Evolutionary conservation across 2,888 invertebrate species (phyloP), one percentile per base, ranked within the genome.

Genomic region (Ditylenchus weischeri): DNA sequence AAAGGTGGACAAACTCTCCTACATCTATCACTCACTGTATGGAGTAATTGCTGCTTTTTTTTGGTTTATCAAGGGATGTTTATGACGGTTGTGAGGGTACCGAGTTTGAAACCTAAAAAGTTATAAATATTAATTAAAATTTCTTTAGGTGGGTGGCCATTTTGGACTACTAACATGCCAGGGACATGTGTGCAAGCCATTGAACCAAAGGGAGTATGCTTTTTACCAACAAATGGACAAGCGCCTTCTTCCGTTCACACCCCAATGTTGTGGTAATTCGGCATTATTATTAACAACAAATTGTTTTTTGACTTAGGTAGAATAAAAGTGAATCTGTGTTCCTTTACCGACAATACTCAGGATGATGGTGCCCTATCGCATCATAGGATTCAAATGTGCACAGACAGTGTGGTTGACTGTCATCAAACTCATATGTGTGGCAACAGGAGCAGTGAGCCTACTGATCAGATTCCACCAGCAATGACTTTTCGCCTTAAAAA

Each of bases 181-280:
- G 50, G 80, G 78, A 19, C 81, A 82, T 68, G 81, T 81, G 57
- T 79, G 78, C 21, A 81, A 81, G 66, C 81, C 81, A 0, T 66
- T 79, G 62, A 81, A 81, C 66, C 69, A 79, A 36, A 71, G 81
- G 10, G 81, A 81, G 67, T 76, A 74, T 72, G 78, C 76, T 10
- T 81, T 82, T 65, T 81, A 81, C 70, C 72, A 75, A 64, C 72
- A 75, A 69, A 74, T 81, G 71, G 70, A 73, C 59, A 69, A 70
- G 10, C 69, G 76, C 36, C 63, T 81, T 19, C 70, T 72, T 11
- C 75, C 77, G 49, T 81, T 78, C 68, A 76, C 80, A 11, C 78
- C 80, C 2, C 75, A 76, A 10, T 81, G 74, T 66, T 81, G 81
- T 62, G 77, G 81, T 78, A 48, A 68, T 75, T 72, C 15, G 8